Conservation (phyloP, 1,140 invertebrate genomes). For the Nilaparvata lugens region DNA sequence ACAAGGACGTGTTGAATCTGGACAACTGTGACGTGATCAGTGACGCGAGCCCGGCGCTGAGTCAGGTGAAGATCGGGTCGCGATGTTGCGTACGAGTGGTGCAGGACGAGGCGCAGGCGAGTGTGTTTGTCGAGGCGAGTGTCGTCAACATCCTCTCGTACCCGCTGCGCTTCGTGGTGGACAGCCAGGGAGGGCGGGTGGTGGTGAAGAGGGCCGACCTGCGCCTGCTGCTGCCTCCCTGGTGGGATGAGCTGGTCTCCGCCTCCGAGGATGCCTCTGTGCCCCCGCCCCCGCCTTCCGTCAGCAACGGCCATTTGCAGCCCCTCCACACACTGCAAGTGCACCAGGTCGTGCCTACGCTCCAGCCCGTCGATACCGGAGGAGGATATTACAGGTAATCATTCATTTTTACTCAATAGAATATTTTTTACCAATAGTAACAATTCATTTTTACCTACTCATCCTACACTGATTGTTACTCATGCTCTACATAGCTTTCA, state of each 20-base stretch:
- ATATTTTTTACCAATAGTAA: no score
- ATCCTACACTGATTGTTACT: no score
- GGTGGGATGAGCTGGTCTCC: slow-evolving; percentile 85
- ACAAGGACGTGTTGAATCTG: slow-evolving; percentile 38
- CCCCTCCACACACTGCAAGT: slow-evolving; percentile 17
- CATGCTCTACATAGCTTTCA: no score
- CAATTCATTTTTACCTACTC: no score
- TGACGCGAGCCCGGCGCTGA: slow-evolving; percentile 80
- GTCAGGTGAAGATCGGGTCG: slow-evolving; percentile 56
- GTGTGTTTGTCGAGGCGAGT: slow-evolving; percentile 73
- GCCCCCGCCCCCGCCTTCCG: not conserved
- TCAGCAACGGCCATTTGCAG: slow-evolving; percentile 18
- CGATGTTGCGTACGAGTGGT: slow-evolving; percentile 51
- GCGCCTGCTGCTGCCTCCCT: slow-evolving; percentile 82
- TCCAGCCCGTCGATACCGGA: slow-evolving; percentile 19
- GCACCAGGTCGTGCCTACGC: slow-evolving; percentile 25
- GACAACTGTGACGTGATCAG: slow-evolving; percentile 83
- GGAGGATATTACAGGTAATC: slow-evolving; percentile 12
- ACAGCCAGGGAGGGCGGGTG: slow-evolving; percentile 37
- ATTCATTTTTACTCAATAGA: slow-evolving; percentile 18
- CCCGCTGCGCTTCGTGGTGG: slow-evolving; percentile 66
- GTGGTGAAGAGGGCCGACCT: slow-evolving; percentile 77
- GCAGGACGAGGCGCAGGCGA: not conserved
- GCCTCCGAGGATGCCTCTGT: slow-evolving; percentile 26
- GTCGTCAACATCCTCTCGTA: slow-evolving; percentile 62